Conservation (phyloP, 2,797 vertebrate species). For the Pseudotriccus pelzelni region DNA sequence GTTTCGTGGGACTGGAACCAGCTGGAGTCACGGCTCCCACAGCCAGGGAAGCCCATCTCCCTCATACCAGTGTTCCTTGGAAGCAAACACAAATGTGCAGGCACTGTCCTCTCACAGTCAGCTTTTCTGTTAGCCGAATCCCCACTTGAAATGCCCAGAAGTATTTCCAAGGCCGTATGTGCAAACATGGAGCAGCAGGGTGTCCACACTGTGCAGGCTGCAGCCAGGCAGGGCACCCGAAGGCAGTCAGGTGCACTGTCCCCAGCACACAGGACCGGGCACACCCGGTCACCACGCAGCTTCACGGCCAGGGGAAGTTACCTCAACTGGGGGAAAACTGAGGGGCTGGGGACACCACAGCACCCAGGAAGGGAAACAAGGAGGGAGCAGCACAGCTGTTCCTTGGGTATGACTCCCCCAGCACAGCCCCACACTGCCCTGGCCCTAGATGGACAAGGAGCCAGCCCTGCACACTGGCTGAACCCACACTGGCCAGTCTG, state of each 20-base stretch:
- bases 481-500: fast-evolving
- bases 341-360: background rate
- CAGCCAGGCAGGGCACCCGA: background rate
- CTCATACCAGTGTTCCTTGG: background rate
- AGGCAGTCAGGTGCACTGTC: too few relatives aligned
- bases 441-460: fast-evolving
- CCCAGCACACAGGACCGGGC: fast-evolving
- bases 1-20: background rate
- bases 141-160: background rate
- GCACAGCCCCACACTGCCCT: background rate
- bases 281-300: fast-evolving
- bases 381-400: background rate
- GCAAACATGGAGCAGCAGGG: background rate
- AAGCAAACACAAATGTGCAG: background rate
- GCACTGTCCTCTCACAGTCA: background rate
- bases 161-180: background rate
- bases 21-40: background rate
- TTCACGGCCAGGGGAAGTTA: background rate
- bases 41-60: background rate
- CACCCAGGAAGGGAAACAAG: background rate
- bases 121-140: fast-evolving
- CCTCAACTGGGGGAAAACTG: fast-evolving
- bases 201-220: fast-evolving
- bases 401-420: fast-evolving
- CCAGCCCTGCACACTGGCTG: fast-evolving